Percentiles rank a stretch among this genome's conserved stretches.
Conservation (phyloP, 2,888 invertebrate genomes). For the Acanthoscelides obtectus region DNA sequence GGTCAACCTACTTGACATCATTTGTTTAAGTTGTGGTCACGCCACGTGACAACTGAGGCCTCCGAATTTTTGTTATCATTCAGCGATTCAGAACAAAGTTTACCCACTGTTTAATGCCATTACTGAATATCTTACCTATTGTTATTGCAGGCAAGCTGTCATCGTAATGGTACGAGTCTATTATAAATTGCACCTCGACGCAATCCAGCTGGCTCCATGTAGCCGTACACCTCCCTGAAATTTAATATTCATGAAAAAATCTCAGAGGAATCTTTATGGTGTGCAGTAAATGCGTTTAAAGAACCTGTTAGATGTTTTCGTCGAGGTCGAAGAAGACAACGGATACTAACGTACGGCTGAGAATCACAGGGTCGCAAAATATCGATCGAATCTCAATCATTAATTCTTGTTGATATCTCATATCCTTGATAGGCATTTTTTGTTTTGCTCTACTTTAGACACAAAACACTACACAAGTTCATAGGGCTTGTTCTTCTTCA, state of each 20-base stretch:
- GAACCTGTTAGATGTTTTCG: background rate
- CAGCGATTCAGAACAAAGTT: no score
- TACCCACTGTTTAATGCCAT: no score
- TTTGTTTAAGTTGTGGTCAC: no score
- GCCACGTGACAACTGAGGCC: no score
- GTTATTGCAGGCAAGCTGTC: background rate
- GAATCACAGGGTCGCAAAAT: background rate
- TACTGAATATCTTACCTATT: background rate
- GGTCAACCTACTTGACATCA: no score
- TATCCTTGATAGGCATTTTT: no score
- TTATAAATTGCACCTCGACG: background rate
- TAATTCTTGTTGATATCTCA: no score
- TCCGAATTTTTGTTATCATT: no score
- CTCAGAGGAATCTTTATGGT: background rate
- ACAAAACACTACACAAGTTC: no score
- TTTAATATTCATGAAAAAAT: background rate
- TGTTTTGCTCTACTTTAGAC: no score
- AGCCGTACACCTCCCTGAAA: background rate
- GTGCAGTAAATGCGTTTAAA: background rate
- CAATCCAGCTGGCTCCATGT: background rate
- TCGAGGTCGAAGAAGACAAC: background rate
- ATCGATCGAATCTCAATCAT: no score
- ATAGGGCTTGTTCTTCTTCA: no score
- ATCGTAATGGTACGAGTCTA: background rate
- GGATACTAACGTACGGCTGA: background rate